phyloP scores from a whole-genome alignment of 2,113 vertebrate species.

The Dicentrarchus labrax region DNA sequence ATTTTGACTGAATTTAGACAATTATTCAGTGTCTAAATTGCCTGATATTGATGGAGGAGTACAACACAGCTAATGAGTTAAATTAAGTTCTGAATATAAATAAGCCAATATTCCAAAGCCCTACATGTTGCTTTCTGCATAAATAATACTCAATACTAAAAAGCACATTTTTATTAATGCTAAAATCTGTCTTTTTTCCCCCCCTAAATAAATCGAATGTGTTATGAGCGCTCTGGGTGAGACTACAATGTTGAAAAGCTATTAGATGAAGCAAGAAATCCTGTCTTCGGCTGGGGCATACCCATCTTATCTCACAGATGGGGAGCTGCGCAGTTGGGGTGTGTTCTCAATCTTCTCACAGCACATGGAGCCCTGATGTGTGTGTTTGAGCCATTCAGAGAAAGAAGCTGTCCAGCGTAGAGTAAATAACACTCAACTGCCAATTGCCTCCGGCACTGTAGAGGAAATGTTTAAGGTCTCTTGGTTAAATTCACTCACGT shows the following conservation, averaged over 20 bases:
- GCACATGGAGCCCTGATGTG: conserved; percentile 77
- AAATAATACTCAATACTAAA: neutral
- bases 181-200: neutral
- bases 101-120: neutral
- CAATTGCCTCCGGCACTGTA: conserved; percentile 41
- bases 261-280: conserved; percentile 22
- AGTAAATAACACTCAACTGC: conserved; percentile 68
- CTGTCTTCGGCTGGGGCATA: conserved; percentile 33
- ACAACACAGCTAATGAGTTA: neutral
- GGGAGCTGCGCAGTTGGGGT: conserved; percentile 72
- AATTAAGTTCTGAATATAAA: conserved; percentile 8
- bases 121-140: neutral
- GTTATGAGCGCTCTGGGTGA: neutral
- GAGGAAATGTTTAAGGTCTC: conserved; percentile 30
- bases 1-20: conserved; percentile 25
- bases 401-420: conserved; percentile 43
- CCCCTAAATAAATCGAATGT: neutral
- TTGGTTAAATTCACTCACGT: conserved; percentile 33
- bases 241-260: neutral
- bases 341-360: conserved; percentile 84
- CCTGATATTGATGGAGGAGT: neutral
- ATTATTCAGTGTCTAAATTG: neutral
- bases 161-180: neutral
- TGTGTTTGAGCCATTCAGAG: conserved; percentile 56
- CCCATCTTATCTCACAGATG: conserved; percentile 77